Percentiles rank a stretch among this genome's conserved stretches.
Evolutionary conservation across 2,888 invertebrate genomes (phyloP).

Genomic region (Tetrapedia diversipes): DNA sequence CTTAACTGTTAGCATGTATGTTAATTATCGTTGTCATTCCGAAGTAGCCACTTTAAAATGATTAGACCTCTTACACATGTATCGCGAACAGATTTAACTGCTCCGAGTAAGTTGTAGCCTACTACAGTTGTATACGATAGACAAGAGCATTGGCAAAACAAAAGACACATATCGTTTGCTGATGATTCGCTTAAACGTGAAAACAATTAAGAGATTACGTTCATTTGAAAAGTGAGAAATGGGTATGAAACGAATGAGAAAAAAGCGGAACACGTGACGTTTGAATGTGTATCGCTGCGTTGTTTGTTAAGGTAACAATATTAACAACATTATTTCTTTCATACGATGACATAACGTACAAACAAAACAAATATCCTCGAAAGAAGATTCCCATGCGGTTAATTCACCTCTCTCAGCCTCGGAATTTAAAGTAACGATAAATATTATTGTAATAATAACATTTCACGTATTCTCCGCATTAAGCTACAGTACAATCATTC

Average conservation of each 20-base stretch:
- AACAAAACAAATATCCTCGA: slow-evolving; percentile 68
- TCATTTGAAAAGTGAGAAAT: neutral
- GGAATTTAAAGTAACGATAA: slow-evolving; percentile 51
- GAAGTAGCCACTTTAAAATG: slow-evolving; percentile 4
- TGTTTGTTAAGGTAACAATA: slow-evolving; percentile 65
- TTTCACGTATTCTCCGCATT: slow-evolving; percentile 39
- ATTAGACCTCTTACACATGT: no score
- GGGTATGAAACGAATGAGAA: neutral
- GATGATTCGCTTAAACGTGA: neutral
- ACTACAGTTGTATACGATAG: neutral
- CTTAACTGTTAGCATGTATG: slow-evolving; percentile 9
- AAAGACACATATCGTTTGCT: neutral
- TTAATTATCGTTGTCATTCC: slow-evolving; percentile 14
- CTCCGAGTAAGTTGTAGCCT: neutral
- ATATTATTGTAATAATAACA: slow-evolving; percentile 42
- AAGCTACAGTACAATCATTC: slow-evolving; percentile 47
- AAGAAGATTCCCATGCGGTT: slow-evolving; percentile 78
- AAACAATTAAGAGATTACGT: neutral
- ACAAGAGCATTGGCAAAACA: neutral
- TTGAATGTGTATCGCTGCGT: slow-evolving; percentile 68
- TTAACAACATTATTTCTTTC: slow-evolving; percentile 64
- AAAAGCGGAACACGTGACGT: neutral
- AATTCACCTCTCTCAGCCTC: slow-evolving; percentile 70
- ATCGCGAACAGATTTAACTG: no score
- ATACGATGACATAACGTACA: slow-evolving; percentile 64